Evolutionary conservation across 1,140 invertebrate genomes (phyloP).

Genomic region (Rhysida immarginata): DNA sequence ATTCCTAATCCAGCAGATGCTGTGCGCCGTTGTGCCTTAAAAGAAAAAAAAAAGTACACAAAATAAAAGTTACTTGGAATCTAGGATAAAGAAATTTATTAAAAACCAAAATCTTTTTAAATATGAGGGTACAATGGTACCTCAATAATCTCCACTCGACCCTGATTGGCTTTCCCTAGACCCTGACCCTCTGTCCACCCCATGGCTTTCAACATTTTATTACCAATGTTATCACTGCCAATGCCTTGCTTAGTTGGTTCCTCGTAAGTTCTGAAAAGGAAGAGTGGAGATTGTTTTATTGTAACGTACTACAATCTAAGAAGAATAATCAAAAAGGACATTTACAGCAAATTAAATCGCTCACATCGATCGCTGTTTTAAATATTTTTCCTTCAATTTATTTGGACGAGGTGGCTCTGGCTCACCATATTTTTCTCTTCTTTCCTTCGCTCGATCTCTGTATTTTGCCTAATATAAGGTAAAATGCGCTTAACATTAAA

Average conservation of each 20-base stretch:
- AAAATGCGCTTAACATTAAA: too few species aligned
- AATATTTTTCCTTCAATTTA: conserved; percentile 38
- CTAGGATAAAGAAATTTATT: too few species aligned
- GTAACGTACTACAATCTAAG: not conserved
- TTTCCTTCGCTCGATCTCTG: conserved; percentile 88
- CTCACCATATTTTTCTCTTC: conserved; percentile 84
- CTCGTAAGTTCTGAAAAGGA: conserved; percentile 29
- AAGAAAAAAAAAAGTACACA: too few species aligned
- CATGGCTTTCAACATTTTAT: conserved; percentile 92
- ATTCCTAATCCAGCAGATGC: conserved; percentile 59
- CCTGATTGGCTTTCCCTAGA: conserved; percentile 80
- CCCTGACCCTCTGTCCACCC: conserved; percentile 95
- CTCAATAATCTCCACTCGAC: conserved; percentile 80
- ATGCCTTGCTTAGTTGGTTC: conserved; percentile 56
- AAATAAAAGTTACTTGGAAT: too few species aligned
- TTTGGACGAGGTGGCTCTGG: conserved; percentile 57
- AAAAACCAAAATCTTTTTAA: too few species aligned
- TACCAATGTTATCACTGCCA: conserved; percentile 76
- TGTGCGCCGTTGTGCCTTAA: too few species aligned
- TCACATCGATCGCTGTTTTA: conserved; percentile 1
- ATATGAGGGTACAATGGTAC: too few species aligned
- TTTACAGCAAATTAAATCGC: not conserved
- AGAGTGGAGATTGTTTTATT: not conserved
- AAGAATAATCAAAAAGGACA: not conserved
- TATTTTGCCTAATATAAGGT: conserved; percentile 38